Conservation (phyloP, 2,113 vertebrate species). For the Thomomys bottae region DNA sequence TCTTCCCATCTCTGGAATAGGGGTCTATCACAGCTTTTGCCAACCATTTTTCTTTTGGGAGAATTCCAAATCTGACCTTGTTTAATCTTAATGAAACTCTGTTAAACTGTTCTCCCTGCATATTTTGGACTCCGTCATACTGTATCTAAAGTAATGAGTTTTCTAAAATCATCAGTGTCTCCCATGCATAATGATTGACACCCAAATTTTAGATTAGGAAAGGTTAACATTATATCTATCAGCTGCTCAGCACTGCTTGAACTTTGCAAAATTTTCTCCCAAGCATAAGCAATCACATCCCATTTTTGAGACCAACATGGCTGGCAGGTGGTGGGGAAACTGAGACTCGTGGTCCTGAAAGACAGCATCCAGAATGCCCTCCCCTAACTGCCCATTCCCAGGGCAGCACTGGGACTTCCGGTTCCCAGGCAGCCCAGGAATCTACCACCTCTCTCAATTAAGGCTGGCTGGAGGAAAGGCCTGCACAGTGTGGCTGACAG, state of each 20-base stretch:
- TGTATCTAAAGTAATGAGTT: background rate
- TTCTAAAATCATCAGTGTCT: background rate
- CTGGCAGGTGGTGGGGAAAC: background rate
- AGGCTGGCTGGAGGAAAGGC: background rate
- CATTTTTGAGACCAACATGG: background rate
- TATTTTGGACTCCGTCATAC: background rate
- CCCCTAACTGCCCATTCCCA: no score
- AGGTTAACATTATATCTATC: background rate
- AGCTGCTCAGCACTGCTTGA: background rate
- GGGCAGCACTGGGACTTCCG: no score
- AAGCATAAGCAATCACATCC: background rate
- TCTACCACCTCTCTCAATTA: rapidly evolving
- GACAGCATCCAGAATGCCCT: no score
- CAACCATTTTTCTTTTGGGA: background rate
- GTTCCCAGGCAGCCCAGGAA: rapidly evolving
- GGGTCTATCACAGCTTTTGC: background rate
- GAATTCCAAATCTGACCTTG: constrained; percentile 15
- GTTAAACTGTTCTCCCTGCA: background rate
- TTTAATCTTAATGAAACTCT: constrained; percentile 17
- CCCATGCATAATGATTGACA: background rate
- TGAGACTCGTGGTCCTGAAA: background rate
- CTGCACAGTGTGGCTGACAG: background rate
- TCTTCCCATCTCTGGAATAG: background rate
- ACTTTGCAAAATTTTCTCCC: background rate
- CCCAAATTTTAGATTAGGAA: background rate